Evolutionary conservation across 2,888 invertebrate species (phyloP), one percentile per base, ranked within the genome.

Genomic region (Phorcus lineatus): DNA sequence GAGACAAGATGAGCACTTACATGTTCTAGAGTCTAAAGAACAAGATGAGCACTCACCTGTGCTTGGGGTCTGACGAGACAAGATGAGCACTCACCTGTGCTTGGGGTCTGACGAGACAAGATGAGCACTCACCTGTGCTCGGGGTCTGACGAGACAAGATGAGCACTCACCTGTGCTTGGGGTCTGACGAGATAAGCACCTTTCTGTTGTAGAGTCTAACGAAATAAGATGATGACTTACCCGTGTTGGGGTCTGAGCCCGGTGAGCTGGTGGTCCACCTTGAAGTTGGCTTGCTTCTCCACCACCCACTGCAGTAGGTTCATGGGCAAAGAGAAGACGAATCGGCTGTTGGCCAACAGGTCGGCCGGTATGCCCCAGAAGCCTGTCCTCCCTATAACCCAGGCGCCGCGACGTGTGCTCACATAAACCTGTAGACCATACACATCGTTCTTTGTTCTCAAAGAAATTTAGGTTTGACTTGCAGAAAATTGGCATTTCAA

Each of bases 351-450:
- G 79, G 91, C 91, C 81, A 92, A 79, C 66, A 90, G 89, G 82
- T 93, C 93, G 6, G 91, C 89, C 0, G 94, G 94, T 40, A 91
- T 84, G 13, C 94, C 94, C 83, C 90, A 89, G 75, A 93, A 91
- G 16, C 92, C 92, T 67, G 94, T 92, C 19, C 94, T 90, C 81
- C 93, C 92, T 57, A 94, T 90, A 13, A 94, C 90, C 94, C 94
- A 94, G 11, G 94, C 93, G 4, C 94, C 94, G 24, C 94, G 86
- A 0, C 94, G 89, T 0, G 94, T 94, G 28, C 93, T 92, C 55
- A 94, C 82, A 82, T 92, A 94, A 1, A 94, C 94, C 93, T 85
- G 82, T 55, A 57, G 28, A 54, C 13, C 7, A 47, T 11, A 47
- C 47, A n/a, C n/a, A n/a, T n/a, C n/a, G n/a, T n/a, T n/a, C 9